Evolutionary conservation across 92 coral and sea anemone genomes (phyloP), one percentile per base, ranked within the genome.

Genomic region (Heliopora coerulea): DNA sequence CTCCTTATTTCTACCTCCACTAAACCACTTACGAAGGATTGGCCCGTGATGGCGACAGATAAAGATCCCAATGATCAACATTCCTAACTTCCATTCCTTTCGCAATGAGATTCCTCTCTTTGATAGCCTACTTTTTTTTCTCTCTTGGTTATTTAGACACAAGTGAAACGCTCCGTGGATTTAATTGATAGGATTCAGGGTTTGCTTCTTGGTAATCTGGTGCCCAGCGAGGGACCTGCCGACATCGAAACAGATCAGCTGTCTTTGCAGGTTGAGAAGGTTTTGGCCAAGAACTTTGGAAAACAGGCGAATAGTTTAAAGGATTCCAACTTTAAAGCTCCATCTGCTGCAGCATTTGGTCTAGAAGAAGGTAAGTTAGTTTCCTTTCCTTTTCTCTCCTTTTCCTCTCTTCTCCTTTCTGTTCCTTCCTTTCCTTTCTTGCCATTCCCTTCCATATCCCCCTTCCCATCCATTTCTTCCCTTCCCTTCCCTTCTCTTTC

Each of bases 221-320:
- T 82, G 0, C 78, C 92, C 25, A 91, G 89, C 20, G 92, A 88
- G 35, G 73, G 59, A 0, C 42, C 79, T 1, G 50, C 32, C 3
- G 3, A 4, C 11, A 26, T 85, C 19, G 14, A 65, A 20, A 48
- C 88, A 6, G 65, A 60, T 8, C 56, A 54, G 39, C 50, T 85
- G 35, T 88, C 88, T 72, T 54, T 81, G 17, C 62, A 86, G 2
- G 72, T 83, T 4, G 58, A 74, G 67, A 88, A 81, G 40, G 33
- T 17, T 25, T 26, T 67, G 1, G 27, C 74, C 11, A 49, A 18
- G 21, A 56, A 68, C 21, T 72, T 91, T 1, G 91, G 84, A 8
- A 20, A 39, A 8, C 33, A 72, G 24, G 9, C 28, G 1, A 49
- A 89, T 23, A 68, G 85, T 29, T 87, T 89, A 30, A 75, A 78